phyloP scores from a whole-genome alignment of 1,140 invertebrate genomes.

The Gonioctena quinquepunctata region DNA sequence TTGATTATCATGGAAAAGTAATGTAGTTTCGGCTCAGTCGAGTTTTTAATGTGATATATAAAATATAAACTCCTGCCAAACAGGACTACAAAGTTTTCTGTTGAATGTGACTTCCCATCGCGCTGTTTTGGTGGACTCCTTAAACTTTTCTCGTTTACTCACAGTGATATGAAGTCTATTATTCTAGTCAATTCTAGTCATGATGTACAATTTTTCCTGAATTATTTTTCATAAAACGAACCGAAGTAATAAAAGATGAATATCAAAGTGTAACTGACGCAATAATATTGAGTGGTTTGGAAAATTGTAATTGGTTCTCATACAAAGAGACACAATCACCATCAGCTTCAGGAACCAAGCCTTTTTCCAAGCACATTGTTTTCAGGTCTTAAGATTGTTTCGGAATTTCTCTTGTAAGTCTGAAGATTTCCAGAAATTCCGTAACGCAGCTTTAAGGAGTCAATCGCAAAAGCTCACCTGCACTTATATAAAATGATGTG shows the following conservation, averaged over 20 bases:
- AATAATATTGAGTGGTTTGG: conserved; percentile 28
- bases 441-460: conserved; percentile 37
- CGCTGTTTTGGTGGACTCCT: conserved; percentile 32
- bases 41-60: conserved; percentile 38
- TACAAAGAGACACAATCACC: conserved; percentile 47
- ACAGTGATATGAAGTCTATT: neutral
- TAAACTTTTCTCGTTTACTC: conserved; percentile 30
- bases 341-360: neutral
- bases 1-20: neutral
- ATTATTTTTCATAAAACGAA: neutral
- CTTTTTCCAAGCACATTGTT: neutral
- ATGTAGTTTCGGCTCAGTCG: conserved; percentile 23
- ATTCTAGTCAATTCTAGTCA: conserved; percentile 22
- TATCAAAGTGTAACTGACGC: conserved; percentile 38
- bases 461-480: conserved; percentile 26
- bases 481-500: conserved; percentile 35
- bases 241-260: conserved; percentile 31
- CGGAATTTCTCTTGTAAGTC: neutral
- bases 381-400: neutral
- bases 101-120: conserved; percentile 19
- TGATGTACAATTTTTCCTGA: neutral
- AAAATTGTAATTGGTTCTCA: neutral
- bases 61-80: conserved; percentile 27
- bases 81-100: conserved; percentile 33
- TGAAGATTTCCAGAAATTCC: neutral